Conservation (phyloP, 1,140 invertebrate genomes). For the Panulirus ornatus region DNA sequence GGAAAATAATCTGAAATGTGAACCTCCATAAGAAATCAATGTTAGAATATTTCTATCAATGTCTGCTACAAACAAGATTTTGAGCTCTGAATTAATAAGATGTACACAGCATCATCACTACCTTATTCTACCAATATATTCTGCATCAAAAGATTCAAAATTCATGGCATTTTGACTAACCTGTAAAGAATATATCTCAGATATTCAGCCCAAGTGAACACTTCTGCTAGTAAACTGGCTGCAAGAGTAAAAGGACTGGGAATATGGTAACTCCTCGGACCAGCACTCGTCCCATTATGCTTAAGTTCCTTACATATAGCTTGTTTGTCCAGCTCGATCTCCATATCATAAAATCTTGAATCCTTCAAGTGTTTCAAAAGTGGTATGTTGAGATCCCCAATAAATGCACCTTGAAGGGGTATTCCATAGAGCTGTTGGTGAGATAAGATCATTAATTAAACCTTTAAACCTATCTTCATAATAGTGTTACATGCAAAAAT, state of each 20-base stretch:
- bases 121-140: background rate
- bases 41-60: background rate
- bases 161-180: no score
- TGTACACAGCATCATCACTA: background rate
- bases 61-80: background rate
- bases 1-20: no score
- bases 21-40: no score
- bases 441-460: background rate
- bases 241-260: conserved; percentile 32
- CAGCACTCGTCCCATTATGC: conserved; percentile 32
- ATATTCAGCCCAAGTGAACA: conserved; percentile 54
- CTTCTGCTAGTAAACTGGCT: conserved; percentile 7
- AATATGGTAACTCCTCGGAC: conserved; percentile 35
- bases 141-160: background rate
- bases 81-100: background rate
- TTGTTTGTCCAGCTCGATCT: conserved; percentile 40
- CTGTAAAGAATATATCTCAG: conserved; percentile 52
- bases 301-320: conserved; percentile 34
- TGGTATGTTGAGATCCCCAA: conserved; percentile 52
- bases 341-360: conserved; percentile 50
- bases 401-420: conserved; percentile 48
- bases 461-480: no score
- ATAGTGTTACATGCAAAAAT: no score
- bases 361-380: conserved; percentile 40
- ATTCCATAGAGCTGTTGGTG: conserved; percentile 41